These are phyloP conservation scores for Epinotia bilunana DNA, from an alignment of 2,888 invertebrate species.

Conservation along the genomic window DNA sequence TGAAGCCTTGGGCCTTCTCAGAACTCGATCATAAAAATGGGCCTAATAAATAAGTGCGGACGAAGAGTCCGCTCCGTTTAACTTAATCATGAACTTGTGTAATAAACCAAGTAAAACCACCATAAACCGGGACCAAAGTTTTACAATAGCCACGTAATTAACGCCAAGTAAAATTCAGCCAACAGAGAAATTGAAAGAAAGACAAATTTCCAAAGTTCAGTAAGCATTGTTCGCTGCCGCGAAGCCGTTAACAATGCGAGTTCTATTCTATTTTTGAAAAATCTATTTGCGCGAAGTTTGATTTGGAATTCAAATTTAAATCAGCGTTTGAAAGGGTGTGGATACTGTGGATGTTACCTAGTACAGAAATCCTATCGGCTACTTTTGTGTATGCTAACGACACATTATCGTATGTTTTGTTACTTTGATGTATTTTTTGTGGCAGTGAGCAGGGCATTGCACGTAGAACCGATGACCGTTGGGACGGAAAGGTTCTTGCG, in stretches of 20 bases:
- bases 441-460: no score
- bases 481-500: no score
- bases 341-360: background rate
- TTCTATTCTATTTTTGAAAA: constrained; percentile 33
- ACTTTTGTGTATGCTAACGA: no score
- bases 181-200: constrained; percentile 43
- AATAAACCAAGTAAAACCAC: constrained; percentile 34
- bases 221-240: constrained; percentile 25
- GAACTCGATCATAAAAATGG: background rate
- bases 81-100: constrained; percentile 22
- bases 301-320: constrained; percentile 22
- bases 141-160: constrained; percentile 40
- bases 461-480: no score
- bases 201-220: constrained; percentile 43
- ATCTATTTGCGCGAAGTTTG: constrained; percentile 27
- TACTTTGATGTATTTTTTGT: no score
- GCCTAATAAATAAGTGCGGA: background rate
- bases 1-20: no score
- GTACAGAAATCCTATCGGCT: no score
- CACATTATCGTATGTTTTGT: no score
- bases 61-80: background rate
- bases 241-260: constrained; percentile 31
- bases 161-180: constrained; percentile 31
- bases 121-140: constrained; percentile 33
- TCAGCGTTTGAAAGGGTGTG: constrained; percentile 10